Percentiles rank a stretch among this genome's conserved stretches.
Conservation (phyloP, 2,113 vertebrate species). For the Dipodomys stephensi region DNA sequence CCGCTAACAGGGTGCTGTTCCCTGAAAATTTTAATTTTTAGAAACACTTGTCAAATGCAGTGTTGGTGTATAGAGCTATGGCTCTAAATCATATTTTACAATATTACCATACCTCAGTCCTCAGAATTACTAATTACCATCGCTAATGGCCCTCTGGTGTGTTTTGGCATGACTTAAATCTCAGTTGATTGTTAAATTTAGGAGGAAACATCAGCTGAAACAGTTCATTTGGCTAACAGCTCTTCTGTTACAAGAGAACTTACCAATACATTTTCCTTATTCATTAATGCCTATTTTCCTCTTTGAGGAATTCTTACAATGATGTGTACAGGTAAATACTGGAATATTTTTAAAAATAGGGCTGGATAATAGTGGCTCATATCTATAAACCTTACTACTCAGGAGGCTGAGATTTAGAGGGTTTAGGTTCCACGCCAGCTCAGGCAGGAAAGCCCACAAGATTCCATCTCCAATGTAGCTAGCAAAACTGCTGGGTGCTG, state of each 20-base stretch:
- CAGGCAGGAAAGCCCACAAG: too few species aligned
- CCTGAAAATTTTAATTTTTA: constrained; percentile 34
- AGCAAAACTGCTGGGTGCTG: too few species aligned
- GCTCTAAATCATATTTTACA: constrained; percentile 10
- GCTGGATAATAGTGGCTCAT: too few species aligned
- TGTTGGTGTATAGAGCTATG: constrained; percentile 24
- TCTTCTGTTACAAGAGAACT: not conserved
- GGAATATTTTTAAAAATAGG: not conserved
- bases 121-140: constrained; percentile 26
- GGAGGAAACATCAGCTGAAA: constrained; percentile 5
- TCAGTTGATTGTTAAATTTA: not conserved
- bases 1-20: not conserved
- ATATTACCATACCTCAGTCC: not conserved
- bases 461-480: too few species aligned
- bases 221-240: not conserved
- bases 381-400: too few species aligned
- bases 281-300: not conserved
- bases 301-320: not conserved
- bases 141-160: too few species aligned
- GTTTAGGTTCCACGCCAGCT: too few species aligned
- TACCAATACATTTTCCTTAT: constrained; percentile 2
- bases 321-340: not conserved
- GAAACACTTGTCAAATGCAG: constrained; percentile 36
- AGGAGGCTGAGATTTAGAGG: too few species aligned
- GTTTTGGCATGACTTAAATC: too few species aligned